phyloP scores from a whole-genome alignment of 2,888 invertebrate genomes.

The Xanthostigma xanthostigma region DNA sequence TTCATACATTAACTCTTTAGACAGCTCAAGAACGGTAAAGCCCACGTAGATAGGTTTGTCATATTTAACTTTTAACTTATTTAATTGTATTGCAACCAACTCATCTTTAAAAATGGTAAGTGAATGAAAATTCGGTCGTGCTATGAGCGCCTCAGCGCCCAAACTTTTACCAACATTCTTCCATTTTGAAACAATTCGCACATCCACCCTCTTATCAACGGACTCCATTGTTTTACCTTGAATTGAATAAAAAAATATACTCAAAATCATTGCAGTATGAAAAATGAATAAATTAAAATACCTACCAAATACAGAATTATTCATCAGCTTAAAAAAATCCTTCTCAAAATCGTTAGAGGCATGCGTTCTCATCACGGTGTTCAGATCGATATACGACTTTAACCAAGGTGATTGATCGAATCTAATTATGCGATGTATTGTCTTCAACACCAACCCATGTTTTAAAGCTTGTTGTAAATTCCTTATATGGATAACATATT shows the following conservation, averaged over 20 bases:
- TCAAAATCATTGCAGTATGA: too few species aligned
- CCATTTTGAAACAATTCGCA: constrained; percentile 2
- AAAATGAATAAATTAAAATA: constrained; percentile 11
- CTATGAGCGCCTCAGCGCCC: constrained; percentile 19
- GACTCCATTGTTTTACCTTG: too few species aligned
- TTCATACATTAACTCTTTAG: constrained; percentile 25
- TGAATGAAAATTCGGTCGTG: constrained; percentile 20
- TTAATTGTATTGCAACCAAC: constrained; percentile 21
- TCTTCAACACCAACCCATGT: constrained; percentile 16
- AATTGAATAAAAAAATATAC: constrained; percentile 8
- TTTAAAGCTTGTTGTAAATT: constrained; percentile 17
- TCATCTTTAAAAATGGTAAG: constrained; percentile 20
- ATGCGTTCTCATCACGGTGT: constrained; percentile 19
- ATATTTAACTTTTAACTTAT: constrained; percentile 15
- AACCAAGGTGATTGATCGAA: constrained; percentile 25
- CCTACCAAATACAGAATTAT: constrained; percentile 24
- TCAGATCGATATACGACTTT: constrained; percentile 24
- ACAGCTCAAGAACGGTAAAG: constrained; percentile 24
- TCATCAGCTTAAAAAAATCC: too few species aligned
- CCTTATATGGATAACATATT: constrained; percentile 19
- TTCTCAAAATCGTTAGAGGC: constrained; percentile 12
- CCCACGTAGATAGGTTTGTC: constrained; percentile 26
- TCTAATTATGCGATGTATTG: constrained; percentile 21
- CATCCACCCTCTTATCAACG: too few species aligned
- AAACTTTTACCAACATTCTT: constrained; percentile 7